Conservation (phyloP, 1,140 invertebrate genomes). For the Ceratosolen fusciceps region DNA sequence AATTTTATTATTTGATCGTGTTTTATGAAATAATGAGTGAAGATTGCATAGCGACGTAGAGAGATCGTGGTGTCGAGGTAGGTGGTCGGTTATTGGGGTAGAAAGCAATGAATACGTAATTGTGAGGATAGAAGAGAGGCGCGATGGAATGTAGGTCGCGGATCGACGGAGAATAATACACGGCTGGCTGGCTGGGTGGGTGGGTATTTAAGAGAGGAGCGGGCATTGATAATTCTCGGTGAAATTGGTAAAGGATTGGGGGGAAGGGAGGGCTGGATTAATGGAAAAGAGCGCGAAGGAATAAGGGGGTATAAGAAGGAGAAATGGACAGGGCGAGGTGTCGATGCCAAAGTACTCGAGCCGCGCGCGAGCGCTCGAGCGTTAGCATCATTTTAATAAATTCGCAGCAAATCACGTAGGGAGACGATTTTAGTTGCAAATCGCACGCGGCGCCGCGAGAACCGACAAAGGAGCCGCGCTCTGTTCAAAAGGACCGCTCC, state of each 20-base stretch:
- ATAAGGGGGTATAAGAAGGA: background rate
- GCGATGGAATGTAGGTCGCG: background rate
- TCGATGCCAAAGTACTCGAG: slow-evolving; percentile 38
- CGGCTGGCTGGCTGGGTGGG: background rate
- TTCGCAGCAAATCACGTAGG: slow-evolving; percentile 68
- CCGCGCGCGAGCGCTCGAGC: background rate
- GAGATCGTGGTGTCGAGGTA: background rate
- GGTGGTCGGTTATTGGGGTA: slow-evolving; percentile 18
- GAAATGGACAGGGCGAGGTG: slow-evolving; percentile 25
- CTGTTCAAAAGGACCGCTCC: slow-evolving; percentile 61
- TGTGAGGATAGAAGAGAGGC: background rate
- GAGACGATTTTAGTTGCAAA: slow-evolving; percentile 72
- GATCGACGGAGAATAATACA: background rate
- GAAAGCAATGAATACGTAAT: slow-evolving; percentile 32
- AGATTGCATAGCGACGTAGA: background rate
- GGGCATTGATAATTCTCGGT: slow-evolving; percentile 23
- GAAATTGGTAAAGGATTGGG: slow-evolving; percentile 19
- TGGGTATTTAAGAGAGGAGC: no score
- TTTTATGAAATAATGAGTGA: background rate
- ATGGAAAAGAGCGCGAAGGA: slow-evolving; percentile 14
- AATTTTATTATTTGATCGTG: no score
- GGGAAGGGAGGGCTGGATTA: slow-evolving; percentile 23
- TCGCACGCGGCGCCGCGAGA: slow-evolving; percentile 70
- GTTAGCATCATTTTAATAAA: slow-evolving; percentile 67
- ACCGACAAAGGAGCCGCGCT: slow-evolving; percentile 64